Evolutionary conservation across 30 jellyfish, hydroid and myxozoan genomes (phyloP).

Genomic region (Hydractinia symbiolongicarpus): DNA sequence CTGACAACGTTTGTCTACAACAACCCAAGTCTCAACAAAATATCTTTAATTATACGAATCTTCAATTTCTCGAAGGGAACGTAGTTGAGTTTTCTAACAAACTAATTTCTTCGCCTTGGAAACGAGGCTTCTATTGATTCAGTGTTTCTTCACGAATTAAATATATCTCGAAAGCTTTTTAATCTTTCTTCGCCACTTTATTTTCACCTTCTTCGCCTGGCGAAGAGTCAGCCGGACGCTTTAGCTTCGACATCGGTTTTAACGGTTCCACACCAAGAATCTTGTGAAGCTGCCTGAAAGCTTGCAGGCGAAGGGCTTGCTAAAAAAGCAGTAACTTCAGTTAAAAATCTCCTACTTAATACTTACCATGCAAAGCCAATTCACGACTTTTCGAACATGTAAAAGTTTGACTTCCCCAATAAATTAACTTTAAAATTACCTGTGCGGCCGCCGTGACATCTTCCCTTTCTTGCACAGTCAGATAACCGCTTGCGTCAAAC

Average conservation of each 20-base stretch:
- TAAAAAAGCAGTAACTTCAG: neutral
- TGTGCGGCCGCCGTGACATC: slow-evolving; percentile 94
- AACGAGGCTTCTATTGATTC: too few species aligned
- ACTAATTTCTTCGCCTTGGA: too few species aligned
- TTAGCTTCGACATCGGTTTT: slow-evolving; percentile 25
- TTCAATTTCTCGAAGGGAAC: too few species aligned
- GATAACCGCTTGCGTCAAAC: slow-evolving; percentile 57
- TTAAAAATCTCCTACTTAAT: neutral
- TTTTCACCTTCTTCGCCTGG: neutral
- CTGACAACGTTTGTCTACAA: too few species aligned
- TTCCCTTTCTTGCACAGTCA: slow-evolving; percentile 85
- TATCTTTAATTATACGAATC: too few species aligned
- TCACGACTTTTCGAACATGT: too few species aligned
- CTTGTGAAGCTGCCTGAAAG: slow-evolving; percentile 78
- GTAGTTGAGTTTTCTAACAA: too few species aligned
- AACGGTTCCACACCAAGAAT: slow-evolving; percentile 79
- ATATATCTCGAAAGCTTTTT: too few species aligned
- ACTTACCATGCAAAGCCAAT: neutral
- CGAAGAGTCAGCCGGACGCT: slow-evolving; percentile 4
- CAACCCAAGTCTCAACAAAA: too few species aligned
- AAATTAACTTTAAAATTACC: slow-evolving; percentile 19
- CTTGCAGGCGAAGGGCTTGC: slow-evolving; percentile 84
- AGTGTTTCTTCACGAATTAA: too few species aligned
- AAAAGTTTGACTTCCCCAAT: too few species aligned
- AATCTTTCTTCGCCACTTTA: slow-evolving; percentile 14